These are phyloP conservation scores for Spondyliosoma cantharus DNA, from an alignment of 2,797 vertebrate species.

Conservation along the genomic window DNA sequence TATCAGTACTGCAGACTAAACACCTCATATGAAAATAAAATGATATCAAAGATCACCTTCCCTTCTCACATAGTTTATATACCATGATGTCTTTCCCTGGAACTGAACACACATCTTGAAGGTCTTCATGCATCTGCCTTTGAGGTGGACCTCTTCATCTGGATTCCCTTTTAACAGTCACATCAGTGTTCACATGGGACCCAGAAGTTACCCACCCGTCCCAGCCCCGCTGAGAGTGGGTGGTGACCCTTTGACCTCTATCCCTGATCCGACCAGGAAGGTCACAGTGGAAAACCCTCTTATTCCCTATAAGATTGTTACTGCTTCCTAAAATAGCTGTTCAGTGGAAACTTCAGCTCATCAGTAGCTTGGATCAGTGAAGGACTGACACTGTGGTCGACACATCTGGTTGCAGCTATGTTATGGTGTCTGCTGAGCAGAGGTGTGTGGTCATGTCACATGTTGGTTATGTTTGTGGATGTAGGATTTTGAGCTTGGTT, in stretches of 20 bases:
- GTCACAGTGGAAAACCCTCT: conserved; percentile 54
- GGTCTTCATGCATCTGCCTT: conserved; percentile 9
- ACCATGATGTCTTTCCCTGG: not conserved
- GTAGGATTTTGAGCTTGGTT: conserved; percentile 12
- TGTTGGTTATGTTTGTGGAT: conserved; percentile 22
- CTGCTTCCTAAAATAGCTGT: conserved; percentile 56
- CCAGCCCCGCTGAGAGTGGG: conserved; percentile 28
- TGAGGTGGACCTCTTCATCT: not conserved
- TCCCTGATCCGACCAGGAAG: conserved; percentile 39
- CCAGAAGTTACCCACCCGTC: conserved; percentile 10
- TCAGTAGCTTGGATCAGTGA: conserved; percentile 23
- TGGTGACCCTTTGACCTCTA: conserved; percentile 49
- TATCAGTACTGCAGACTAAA: not conserved
- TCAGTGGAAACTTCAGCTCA: conserved; percentile 56
- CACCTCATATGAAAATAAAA: not conserved
- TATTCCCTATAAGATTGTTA: conserved; percentile 38
- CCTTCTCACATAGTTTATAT: not conserved
- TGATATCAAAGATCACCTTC: not conserved
- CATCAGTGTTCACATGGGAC: conserved; percentile 9
- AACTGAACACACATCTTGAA: not conserved
- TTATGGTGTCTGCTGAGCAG: conserved; percentile 17
- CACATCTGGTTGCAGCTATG: conserved; percentile 56
- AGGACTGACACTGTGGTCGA: conserved; percentile 16
- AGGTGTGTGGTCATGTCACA: conserved; percentile 21
- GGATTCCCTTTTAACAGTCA: conserved; percentile 35